Evolutionary conservation across 2,888 invertebrate genomes (phyloP).

Genomic region (Drosophila putrida): DNA sequence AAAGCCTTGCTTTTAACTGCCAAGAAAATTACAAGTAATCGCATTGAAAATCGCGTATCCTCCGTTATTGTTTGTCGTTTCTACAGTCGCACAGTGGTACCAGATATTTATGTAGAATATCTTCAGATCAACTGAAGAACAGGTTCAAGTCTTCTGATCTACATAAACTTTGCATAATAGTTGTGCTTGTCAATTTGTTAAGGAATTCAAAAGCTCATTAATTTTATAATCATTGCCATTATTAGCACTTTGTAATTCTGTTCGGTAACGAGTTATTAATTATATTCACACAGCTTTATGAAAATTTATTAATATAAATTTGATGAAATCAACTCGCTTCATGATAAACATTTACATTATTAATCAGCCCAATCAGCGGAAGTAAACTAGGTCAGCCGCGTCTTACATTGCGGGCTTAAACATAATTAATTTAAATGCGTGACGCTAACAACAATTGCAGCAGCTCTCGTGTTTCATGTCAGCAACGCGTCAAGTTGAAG

Average conservation of each 20-base stretch:
- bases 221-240: neutral
- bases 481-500: slow-evolving; percentile 54
- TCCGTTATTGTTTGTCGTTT: neutral
- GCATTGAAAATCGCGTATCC: neutral
- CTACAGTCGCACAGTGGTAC: slow-evolving; percentile 7
- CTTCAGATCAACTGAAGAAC: neutral
- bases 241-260: neutral
- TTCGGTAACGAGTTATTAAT: neutral
- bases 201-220: neutral
- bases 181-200: too few species aligned
- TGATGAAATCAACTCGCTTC: neutral
- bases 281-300: neutral
- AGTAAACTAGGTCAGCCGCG: slow-evolving; percentile 24
- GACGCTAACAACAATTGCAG: slow-evolving; percentile 30
- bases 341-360: slow-evolving; percentile 37
- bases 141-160: too few species aligned
- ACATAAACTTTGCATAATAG: too few species aligned
- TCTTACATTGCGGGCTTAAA: slow-evolving; percentile 19
- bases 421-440: slow-evolving; percentile 20
- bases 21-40: slow-evolving; percentile 13
- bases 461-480: slow-evolving; percentile 45
- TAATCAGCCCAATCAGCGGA: slow-evolving; percentile 56
- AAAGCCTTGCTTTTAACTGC: slow-evolving; percentile 48
- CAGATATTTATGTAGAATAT: neutral
- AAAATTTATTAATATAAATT: neutral